Conservation (phyloP, 2,113 vertebrate genomes). For the Neodon shergylaensis region DNA sequence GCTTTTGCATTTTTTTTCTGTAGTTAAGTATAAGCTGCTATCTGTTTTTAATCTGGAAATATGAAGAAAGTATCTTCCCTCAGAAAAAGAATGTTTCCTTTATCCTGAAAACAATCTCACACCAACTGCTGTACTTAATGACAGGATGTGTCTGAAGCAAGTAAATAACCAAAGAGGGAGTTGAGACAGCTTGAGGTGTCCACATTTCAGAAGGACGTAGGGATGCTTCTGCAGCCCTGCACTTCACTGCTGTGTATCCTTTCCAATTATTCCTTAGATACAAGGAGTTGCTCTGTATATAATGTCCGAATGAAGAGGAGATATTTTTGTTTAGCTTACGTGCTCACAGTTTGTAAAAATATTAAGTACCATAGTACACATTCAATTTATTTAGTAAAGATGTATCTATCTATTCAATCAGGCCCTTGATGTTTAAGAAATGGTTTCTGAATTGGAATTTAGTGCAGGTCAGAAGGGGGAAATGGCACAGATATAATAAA, state of each 20-base stretch:
- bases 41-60: accelerated
- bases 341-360: conserved; percentile 63
- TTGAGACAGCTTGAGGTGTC: conserved; percentile 4
- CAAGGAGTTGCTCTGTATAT: conserved; percentile 17
- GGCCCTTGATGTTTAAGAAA: conserved; percentile 35
- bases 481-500: not conserved
- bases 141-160: conserved; percentile 48
- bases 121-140: conserved; percentile 49
- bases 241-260: not conserved
- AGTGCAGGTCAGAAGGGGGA: too few species aligned
- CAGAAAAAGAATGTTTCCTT: conserved; percentile 50
- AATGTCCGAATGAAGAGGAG: conserved; percentile 30
- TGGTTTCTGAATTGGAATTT: conserved; percentile 24
- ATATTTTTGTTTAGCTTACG: conserved; percentile 49
- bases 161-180: conserved; percentile 29
- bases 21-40: conserved; percentile 46
- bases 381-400: conserved; percentile 56
- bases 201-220: not conserved
- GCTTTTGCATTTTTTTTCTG: conserved; percentile 40
- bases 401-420: not conserved
- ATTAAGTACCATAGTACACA: conserved; percentile 23
- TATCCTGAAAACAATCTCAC: not conserved
- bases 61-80: conserved; percentile 44
- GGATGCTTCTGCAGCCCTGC: not conserved
- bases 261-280: conserved; percentile 19